Evolutionary conservation across 2,113 vertebrate genomes (phyloP).

Genomic region (Oenanthe melanoleuca): DNA sequence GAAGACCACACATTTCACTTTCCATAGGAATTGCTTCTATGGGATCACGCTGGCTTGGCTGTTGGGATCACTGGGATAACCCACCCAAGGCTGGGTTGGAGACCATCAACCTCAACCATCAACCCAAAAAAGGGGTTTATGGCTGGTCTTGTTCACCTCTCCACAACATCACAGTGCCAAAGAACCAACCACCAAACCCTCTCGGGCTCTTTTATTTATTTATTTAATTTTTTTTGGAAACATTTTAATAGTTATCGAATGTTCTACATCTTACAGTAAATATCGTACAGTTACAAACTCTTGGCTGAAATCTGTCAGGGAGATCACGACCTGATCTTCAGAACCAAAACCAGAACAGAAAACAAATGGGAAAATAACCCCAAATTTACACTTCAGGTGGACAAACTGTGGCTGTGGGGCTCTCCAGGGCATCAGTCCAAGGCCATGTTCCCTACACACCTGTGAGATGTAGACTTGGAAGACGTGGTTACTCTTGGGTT

Average conservation of each 20-base stretch:
- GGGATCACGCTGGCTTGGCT: not conserved
- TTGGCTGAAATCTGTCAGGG: slow-evolving; percentile 96
- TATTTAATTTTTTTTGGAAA: slow-evolving; percentile 83
- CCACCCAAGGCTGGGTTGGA: not conserved
- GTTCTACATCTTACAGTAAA: slow-evolving; percentile 99
- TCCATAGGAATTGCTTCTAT: not conserved
- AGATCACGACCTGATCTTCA: slow-evolving; percentile 93
- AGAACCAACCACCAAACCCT: not conserved
- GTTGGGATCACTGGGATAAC: not conserved
- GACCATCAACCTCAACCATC: not conserved
- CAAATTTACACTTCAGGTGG: slow-evolving; percentile 91
- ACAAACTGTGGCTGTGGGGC: slow-evolving; percentile 84
- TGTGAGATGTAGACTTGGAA: slow-evolving; percentile 85
- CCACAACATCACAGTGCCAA: not conserved
- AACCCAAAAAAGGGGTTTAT: not conserved
- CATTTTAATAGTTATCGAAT: slow-evolving; percentile 98
- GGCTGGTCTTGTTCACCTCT: not conserved
- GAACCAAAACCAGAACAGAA: slow-evolving; percentile 73
- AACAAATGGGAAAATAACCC: not conserved
- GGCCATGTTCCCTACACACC: slow-evolving; percentile 76
- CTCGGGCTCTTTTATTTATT: slow-evolving; percentile 38
- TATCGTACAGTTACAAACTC: slow-evolving; percentile 98
- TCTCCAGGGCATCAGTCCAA: slow-evolving; percentile 78
- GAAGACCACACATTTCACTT: not conserved
- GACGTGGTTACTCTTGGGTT: slow-evolving; percentile 80